These are phyloP conservation scores for Antennarius striatus DNA, from an alignment of 2,113 vertebrate species.

Conservation along the genomic window DNA sequence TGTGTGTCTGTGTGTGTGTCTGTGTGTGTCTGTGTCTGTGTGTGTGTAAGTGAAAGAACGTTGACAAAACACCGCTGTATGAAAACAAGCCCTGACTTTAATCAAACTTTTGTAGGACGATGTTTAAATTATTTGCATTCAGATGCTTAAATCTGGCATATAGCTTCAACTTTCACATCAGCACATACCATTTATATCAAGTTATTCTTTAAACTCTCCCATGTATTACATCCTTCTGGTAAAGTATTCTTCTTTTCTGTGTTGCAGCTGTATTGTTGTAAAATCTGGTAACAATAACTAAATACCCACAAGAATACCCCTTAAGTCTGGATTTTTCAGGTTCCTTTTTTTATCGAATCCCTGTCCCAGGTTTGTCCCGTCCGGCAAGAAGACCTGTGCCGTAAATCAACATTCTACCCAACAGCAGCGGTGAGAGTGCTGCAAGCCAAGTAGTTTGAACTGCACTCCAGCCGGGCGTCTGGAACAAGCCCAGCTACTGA, in stretches of 20 bases:
- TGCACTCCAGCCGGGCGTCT: constrained; percentile 50
- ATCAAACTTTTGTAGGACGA: not conserved
- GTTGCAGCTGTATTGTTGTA: constrained; percentile 5
- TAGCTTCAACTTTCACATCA: not conserved
- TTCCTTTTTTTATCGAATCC: constrained; percentile 20
- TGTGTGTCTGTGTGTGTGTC: too few relatives aligned
- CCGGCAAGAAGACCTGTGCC: constrained; percentile 22
- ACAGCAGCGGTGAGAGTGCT: constrained; percentile 42
- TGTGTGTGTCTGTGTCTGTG: too few relatives aligned
- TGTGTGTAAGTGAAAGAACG: not conserved
- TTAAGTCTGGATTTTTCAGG: constrained; percentile 34
- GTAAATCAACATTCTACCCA: constrained; percentile 53
- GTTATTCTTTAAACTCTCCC: not conserved
- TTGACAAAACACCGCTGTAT: not conserved
- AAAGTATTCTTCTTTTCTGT: constrained; percentile 1
- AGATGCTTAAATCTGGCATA: not conserved
- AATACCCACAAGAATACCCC: constrained; percentile 13
- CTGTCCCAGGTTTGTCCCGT: constrained; percentile 21
- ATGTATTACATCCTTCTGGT: not conserved
- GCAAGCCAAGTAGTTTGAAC: constrained; percentile 63
- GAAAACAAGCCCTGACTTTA: too few relatives aligned
- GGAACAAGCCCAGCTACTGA: constrained; percentile 66
- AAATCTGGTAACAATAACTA: constrained; percentile 12
- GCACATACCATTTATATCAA: not conserved
- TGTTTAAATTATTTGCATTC: not conserved